Conservation (phyloP, 2,113 vertebrate genomes). For the Bos taurus region ARS-UCD2.0 NC_037353.1:15209501-15210000, state of each 20-base stretch:
- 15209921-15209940: background rate
- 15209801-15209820: background rate
- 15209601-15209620: rapidly evolving
- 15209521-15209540: background rate
- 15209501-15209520: background rate
- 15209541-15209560: rapidly evolving
- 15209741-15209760: background rate
- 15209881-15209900: background rate
- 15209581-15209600: background rate
- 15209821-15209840: background rate
- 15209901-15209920: background rate
- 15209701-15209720: background rate
- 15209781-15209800: rapidly evolving
- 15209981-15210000: background rate
- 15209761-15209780: background rate
- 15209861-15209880: background rate
- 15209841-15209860: background rate
- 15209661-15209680: rapidly evolving
- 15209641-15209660: background rate
- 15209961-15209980: background rate
- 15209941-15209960: background rate
- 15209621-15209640: background rate
- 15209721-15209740: background rate
- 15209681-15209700: rapidly evolving
- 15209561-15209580: no score